Evolutionary conservation across 2,888 invertebrate species (phyloP), one percentile per base, ranked within the genome.

Genomic region (Dynastes hyllus): DNA sequence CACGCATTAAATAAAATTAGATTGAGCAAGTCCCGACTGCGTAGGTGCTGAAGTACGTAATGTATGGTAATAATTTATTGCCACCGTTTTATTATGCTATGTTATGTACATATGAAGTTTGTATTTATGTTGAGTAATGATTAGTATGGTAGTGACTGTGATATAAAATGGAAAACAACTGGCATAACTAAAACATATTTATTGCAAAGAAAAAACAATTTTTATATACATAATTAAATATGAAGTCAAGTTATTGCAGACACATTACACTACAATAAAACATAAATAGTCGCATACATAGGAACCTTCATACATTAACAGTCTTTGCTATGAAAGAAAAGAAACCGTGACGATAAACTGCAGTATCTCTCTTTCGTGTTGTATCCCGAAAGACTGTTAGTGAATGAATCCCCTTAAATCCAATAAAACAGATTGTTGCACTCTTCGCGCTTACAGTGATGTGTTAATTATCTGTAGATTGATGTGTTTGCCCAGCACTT

Each of bases 151-250:
- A 37, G 0, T 37, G 37, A 3, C 3, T 37, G 37, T 37, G 37
- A 53, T 4, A n/a, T 16, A 5, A 5, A 58, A 58, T 58, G 0
- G 22, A 40, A 22, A 61, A 61, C 37, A 40, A 45, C 27, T 22
- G 63, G 29, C 22, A 11, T 75, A 75, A 75, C 63, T 75, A 27
- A 27, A 75, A 75, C 73, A 45, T 75, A 61, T 75, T 75, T 75
- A 75, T 75, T 75, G 61, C 22, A 61, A 5, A 61, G 27, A 73
- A 75, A 75, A 71, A 55, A 55, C 8, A 45, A 45, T 1, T 63
- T 6, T 61, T 75, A 61, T 75, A 75, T 75, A 75, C 73, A 75
- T 75, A 75, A 75, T 61, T 71, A 71, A 71, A 75, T 40, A 63
- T 50, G 27, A 40, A 55, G 45, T 45, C 16, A 75, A 50, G 50